These are phyloP conservation scores for Vanessa tameamea DNA, from an alignment of 1,140 invertebrate species.

Conservation along the genomic window DNA sequence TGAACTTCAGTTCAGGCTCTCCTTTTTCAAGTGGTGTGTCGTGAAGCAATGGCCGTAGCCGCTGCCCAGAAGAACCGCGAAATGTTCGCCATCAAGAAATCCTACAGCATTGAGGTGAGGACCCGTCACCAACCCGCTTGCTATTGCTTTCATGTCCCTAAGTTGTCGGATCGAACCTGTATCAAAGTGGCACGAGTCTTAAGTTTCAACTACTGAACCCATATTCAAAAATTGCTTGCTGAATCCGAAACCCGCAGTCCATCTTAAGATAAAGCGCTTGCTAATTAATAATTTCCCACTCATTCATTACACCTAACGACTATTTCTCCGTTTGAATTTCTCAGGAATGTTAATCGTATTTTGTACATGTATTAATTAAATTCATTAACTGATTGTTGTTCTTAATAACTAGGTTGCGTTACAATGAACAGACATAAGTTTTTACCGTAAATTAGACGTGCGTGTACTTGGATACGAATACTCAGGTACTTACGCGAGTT, in stretches of 20 bases:
- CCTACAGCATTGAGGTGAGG: constrained; percentile 97
- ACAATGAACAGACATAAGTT: constrained; percentile 13
- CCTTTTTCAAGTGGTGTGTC: constrained; percentile 62
- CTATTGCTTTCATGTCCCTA: constrained; percentile 29
- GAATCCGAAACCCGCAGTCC: not conserved
- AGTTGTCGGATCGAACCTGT: constrained; percentile 17
- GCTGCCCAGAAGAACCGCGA: constrained; percentile 94
- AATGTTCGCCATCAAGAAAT: constrained; percentile 97
- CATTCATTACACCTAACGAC: not conserved
- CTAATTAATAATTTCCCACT: not conserved
- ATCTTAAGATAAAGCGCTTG: not conserved
- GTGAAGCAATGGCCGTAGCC: constrained; percentile 87
- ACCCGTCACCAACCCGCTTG: constrained; percentile 32
- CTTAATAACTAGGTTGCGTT: constrained; percentile 6
- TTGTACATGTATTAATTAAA: constrained; percentile 2
- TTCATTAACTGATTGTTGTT: constrained; percentile 14
- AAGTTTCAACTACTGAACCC: not conserved
- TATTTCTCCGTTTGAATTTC: not conserved
- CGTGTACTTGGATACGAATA: constrained; percentile 10
- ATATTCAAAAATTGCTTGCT: not conserved
- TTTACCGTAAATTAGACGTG: constrained; percentile 18
- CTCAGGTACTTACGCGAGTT: not conserved
- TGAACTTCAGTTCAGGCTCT: constrained; percentile 75
- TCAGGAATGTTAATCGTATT: constrained; percentile 2
- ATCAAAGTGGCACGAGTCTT: constrained; percentile 10